Conservation (phyloP, 2,888 invertebrate species). For the Petrolisthes cinctipes region DNA sequence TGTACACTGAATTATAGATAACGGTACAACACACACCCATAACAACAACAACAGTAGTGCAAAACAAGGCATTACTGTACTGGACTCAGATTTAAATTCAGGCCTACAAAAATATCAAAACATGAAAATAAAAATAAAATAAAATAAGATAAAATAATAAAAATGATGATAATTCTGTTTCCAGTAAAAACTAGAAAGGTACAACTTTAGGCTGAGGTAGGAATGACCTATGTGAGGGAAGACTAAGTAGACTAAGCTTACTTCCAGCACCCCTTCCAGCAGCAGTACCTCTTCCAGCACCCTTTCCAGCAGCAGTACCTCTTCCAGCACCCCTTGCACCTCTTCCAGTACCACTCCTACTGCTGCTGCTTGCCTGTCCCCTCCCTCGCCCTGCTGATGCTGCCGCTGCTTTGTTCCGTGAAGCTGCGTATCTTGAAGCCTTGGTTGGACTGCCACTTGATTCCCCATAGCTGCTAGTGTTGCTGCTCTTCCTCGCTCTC, state of each 20-base stretch:
- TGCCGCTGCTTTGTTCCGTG: slow-evolving; percentile 20
- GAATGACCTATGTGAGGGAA: slow-evolving; percentile 37
- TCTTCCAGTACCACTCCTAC: background rate
- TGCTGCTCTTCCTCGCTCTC: slow-evolving; percentile 3
- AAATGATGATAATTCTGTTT: background rate
- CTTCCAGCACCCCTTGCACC: background rate
- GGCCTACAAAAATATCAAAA: too few species aligned
- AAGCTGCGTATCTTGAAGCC: slow-evolving; percentile 25
- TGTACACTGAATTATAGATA: too few species aligned
- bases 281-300: background rate
- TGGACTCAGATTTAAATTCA: too few species aligned
- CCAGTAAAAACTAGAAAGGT: background rate
- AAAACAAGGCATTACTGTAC: too few species aligned
- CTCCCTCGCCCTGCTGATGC: background rate
- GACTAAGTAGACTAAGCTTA: background rate
- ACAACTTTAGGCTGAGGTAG: slow-evolving; percentile 27
- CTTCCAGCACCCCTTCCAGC: background rate
- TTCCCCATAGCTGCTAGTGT: background rate
- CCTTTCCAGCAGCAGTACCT: background rate
- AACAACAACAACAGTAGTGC: too few species aligned
- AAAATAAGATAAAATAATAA: too few species aligned
- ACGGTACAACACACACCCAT: too few species aligned
- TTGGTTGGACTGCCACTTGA: background rate
- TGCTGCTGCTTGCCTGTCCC: background rate
- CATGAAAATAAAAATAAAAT: too few species aligned